phyloP scores from a whole-genome alignment of 2,797 vertebrate genomes.

The Catamblyrhynchus diadema region DNA sequence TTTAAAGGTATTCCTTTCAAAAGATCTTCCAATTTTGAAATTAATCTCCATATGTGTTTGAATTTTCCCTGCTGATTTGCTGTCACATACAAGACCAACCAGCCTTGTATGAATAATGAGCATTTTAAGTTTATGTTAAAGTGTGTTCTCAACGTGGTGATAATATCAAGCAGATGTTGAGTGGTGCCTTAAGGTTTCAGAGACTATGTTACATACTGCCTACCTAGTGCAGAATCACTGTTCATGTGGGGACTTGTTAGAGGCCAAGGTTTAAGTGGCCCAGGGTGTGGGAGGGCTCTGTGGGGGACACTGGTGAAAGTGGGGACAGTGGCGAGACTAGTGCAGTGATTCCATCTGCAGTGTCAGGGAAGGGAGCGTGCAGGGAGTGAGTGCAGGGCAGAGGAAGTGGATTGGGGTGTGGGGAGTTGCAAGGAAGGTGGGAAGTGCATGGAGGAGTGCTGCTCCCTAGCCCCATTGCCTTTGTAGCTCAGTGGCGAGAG shows the following conservation, averaged over 20 bases:
- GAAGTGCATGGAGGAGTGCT: fast-evolving
- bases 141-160: not conserved
- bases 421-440: fast-evolving
- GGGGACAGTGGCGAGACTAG: not conserved
- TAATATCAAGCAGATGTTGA: not conserved
- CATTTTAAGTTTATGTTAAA: not conserved
- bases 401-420: fast-evolving
- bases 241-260: fast-evolving
- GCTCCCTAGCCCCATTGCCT: not conserved
- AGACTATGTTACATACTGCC: fast-evolving
- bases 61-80: not conserved
- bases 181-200: not conserved
- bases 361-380: fast-evolving
- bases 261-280: not conserved
- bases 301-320: not conserved
- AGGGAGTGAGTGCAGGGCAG: not conserved
- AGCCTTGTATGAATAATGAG: not conserved
- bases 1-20: not conserved
- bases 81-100: not conserved
- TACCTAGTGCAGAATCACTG: not conserved
- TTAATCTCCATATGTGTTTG: fast-evolving
- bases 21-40: not conserved
- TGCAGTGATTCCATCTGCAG: fast-evolving
- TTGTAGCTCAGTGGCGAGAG: fast-evolving
- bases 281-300: not conserved